A percentile compares a stretch with the other conserved stretches of the same genome.
These are phyloP conservation scores for Watsonalla cultraria DNA, from an alignment of 2,888 invertebrate genomes.

Conservation along the genomic window DNA sequence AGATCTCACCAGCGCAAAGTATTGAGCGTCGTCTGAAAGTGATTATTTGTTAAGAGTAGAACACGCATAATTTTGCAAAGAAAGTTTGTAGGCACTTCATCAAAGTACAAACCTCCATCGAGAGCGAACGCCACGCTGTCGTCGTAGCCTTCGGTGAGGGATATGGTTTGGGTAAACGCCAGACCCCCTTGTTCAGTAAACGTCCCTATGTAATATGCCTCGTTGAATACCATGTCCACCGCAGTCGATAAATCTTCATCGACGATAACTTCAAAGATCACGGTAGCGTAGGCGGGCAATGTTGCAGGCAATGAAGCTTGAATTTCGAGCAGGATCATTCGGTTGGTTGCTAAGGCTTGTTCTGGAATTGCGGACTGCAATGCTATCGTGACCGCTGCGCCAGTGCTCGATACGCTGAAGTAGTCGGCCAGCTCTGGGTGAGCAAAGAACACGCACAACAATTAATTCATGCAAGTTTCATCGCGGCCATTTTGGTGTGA, in stretches of 20 bases:
- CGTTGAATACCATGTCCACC: neutral
- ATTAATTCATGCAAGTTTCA: neutral
- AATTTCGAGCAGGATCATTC: conserved; percentile 26
- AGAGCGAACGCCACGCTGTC: conserved; percentile 9
- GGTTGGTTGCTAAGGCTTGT: conserved; percentile 20
- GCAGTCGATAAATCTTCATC: neutral
- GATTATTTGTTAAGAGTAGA: conserved; percentile 7
- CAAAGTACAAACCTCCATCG: conserved; percentile 18
- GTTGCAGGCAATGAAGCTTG: conserved; percentile 26
- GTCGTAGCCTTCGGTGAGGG: neutral
- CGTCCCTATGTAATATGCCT: conserved; percentile 3
- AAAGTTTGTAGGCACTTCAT: neutral
- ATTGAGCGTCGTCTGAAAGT: conserved; percentile 27
- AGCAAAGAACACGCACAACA: neutral
- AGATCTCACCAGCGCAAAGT: conserved; percentile 18
- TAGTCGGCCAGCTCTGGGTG: conserved; percentile 26
- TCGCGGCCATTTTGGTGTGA: neutral
- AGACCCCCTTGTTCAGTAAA: neutral
- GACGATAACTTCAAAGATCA: conserved; percentile 21
- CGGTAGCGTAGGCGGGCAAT: conserved; percentile 23
- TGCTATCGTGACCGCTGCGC: conserved; percentile 16
- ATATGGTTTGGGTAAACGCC: neutral
- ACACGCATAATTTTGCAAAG: neutral
- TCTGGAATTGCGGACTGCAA: conserved; percentile 20
- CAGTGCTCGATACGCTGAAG: conserved; percentile 15